These are phyloP conservation scores for Aleiodes alternator DNA, from an alignment of 2,888 invertebrate species.

Conservation along the genomic window DNA sequence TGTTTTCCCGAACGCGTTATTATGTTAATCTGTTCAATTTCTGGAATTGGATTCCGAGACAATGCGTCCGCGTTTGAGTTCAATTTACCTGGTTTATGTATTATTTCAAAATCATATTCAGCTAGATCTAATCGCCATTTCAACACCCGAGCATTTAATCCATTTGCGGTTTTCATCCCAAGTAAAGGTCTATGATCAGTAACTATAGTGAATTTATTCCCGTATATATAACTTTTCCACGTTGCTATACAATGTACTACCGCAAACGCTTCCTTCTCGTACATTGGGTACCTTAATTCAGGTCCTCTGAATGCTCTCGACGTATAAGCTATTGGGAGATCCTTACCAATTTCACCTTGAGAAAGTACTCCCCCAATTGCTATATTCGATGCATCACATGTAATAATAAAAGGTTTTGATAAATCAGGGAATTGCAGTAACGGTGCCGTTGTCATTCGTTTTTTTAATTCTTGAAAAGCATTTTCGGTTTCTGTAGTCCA, in stretches of 20 bases:
- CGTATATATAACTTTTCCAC: constrained; percentile 63
- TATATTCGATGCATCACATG: constrained; percentile 34
- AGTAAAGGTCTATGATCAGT: too few relatives aligned
- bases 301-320: constrained; percentile 6
- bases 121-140: constrained; percentile 43
- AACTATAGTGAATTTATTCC: constrained; percentile 53
- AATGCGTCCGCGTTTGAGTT: constrained; percentile 1
- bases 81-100: constrained; percentile 47
- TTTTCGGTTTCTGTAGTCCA: neutral
- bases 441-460: neutral
- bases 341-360: constrained; percentile 41
- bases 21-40: too few relatives aligned
- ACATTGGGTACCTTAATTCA: constrained; percentile 11
- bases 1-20: too few relatives aligned
- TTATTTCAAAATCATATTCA: constrained; percentile 62
- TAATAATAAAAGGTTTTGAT: constrained; percentile 26
- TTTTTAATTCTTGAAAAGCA: neutral
- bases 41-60: too few relatives aligned
- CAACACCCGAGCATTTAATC: constrained; percentile 60
- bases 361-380: constrained; percentile 41
- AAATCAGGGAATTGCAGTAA: constrained; percentile 44
- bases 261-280: constrained; percentile 36
- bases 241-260: constrained; percentile 51
- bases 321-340: constrained; percentile 29
- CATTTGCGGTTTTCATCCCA: constrained; percentile 56